A percentile compares a stretch with the other conserved stretches of the same genome.
These are phyloP conservation scores for Amphipoea lucens DNA, from an alignment of 2,888 invertebrate species.

Conservation along the genomic window DNA sequence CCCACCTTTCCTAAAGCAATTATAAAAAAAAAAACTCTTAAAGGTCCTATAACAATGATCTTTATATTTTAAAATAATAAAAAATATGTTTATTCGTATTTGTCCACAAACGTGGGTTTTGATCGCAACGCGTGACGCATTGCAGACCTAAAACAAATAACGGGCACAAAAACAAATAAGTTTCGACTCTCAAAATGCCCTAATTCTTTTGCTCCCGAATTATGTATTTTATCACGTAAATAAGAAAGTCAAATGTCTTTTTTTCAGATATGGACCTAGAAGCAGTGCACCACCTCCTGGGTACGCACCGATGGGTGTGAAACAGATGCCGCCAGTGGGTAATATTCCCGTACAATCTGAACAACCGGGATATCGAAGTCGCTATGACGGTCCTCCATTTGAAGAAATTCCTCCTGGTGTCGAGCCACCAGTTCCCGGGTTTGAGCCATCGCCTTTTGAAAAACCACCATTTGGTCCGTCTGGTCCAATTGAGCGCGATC, in stretches of 20 bases:
- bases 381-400: constrained; percentile 86
- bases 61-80: neutral
- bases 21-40: neutral
- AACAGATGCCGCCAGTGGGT: constrained; percentile 81
- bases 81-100: neutral
- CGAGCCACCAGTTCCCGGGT: constrained; percentile 91
- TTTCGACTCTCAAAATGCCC: neutral
- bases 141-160: neutral
- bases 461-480: constrained; percentile 84
- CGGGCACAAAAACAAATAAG: neutral
- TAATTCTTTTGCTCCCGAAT: neutral
- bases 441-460: constrained; percentile 90
- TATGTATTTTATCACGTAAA: neutral
- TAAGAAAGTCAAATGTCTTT: constrained; percentile 58
- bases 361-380: constrained; percentile 83
- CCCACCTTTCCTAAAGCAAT: neutral
- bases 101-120: neutral
- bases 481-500: constrained; percentile 81
- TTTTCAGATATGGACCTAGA: constrained; percentile 86
- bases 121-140: neutral
- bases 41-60: neutral
- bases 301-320: constrained; percentile 81
- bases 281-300: constrained; percentile 79
- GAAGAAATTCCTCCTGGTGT: constrained; percentile 91
- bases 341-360: constrained; percentile 77